These are phyloP conservation scores for Heliconius hortense DNA, from an alignment of 2,888 invertebrate genomes.

Conservation along the genomic window DNA sequence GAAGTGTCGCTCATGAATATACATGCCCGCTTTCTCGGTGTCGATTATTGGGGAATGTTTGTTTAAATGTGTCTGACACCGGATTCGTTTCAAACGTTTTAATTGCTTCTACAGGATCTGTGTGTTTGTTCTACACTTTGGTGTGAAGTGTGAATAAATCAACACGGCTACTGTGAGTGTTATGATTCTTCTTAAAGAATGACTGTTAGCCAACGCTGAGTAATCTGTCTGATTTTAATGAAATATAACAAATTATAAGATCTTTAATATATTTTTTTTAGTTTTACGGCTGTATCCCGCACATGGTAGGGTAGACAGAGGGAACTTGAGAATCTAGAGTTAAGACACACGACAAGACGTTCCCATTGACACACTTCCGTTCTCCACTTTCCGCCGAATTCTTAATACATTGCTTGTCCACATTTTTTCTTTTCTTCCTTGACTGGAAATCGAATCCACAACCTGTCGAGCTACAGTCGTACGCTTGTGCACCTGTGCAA, in stretches of 20 bases:
- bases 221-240: background rate
- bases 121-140: conserved; percentile 14
- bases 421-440: too few relatives aligned
- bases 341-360: too few relatives aligned
- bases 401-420: too few relatives aligned
- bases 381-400: too few relatives aligned
- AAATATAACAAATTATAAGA: background rate
- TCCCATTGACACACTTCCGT: too few relatives aligned
- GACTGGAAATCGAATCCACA: too few relatives aligned
- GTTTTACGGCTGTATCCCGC: too few relatives aligned
- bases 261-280: too few relatives aligned
- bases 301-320: too few relatives aligned
- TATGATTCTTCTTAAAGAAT: background rate
- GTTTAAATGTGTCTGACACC: conserved; percentile 28
- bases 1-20: conserved; percentile 47
- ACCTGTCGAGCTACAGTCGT: too few relatives aligned
- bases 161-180: conserved; percentile 5
- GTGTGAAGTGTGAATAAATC: conserved; percentile 21
- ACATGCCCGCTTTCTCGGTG: conserved; percentile 42
- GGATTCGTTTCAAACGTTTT: conserved; percentile 18
- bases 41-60: conserved; percentile 32
- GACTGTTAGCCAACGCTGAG: background rate
- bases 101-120: conserved; percentile 20
- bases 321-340: too few relatives aligned
- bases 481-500: too few relatives aligned